phyloP scores from a whole-genome alignment of 1,140 invertebrate genomes.

The Panagrolaimus sp. region DNA sequence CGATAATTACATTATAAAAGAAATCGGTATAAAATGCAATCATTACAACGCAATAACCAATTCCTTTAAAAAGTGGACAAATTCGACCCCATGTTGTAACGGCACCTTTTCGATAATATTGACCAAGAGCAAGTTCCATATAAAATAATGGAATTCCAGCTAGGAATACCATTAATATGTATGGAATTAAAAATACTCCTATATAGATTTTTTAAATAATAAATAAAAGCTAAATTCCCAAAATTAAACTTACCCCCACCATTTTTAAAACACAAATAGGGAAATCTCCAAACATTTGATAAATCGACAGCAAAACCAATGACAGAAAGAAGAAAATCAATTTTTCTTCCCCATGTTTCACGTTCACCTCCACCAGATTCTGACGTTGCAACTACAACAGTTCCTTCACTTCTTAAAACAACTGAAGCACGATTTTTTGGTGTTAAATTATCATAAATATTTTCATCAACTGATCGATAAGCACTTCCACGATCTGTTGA shows the following conservation, averaged over 20 bases:
- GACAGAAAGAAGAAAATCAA: conserved; percentile 84
- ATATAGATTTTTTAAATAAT: conserved; percentile 31
- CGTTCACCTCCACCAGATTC: conserved; percentile 49
- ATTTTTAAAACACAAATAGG: conserved; percentile 62
- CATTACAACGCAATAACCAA: conserved; percentile 80
- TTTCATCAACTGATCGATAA: not conserved
- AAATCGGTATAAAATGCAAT: conserved; percentile 98
- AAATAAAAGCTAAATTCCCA: conserved; percentile 2
- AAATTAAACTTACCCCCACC: conserved; percentile 59
- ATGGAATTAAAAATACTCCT: conserved; percentile 93
- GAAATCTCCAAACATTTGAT: conserved; percentile 76
- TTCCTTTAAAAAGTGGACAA: conserved; percentile 94
- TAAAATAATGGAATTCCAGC: conserved; percentile 87
- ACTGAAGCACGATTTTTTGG: not conserved
- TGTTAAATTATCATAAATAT: not conserved
- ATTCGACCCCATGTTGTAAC: conserved; percentile 88
- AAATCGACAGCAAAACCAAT: conserved; percentile 69
- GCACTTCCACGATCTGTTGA: not conserved
- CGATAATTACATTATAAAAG: conserved; percentile 98
- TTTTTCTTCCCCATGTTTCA: conserved; percentile 74
- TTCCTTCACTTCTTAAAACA: not conserved
- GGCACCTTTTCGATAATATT: conserved; percentile 66
- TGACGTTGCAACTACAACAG: not conserved
- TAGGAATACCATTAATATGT: conserved; percentile 81
- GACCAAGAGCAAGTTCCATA: conserved; percentile 73